These are phyloP conservation scores for Pseudoatta argentina DNA, from an alignment of 1,140 invertebrate genomes.

Conservation along the genomic window DNA sequence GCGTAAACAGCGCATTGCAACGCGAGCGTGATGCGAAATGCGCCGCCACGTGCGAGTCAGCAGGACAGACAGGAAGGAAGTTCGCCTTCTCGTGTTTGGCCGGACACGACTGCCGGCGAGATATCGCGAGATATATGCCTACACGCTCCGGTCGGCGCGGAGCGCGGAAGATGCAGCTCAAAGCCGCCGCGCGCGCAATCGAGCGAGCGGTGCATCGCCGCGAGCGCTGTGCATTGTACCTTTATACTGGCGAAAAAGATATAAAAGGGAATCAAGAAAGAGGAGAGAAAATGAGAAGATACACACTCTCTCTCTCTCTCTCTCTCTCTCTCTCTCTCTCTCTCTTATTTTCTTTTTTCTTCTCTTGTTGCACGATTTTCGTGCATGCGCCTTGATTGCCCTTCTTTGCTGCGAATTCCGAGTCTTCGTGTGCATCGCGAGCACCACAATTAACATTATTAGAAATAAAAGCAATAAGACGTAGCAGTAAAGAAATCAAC, in stretches of 20 bases:
- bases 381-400: not conserved
- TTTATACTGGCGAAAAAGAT: not conserved
- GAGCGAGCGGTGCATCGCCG: conserved; percentile 51
- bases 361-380: conserved; percentile 9
- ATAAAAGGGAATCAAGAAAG: not conserved
- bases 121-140: conserved; percentile 75
- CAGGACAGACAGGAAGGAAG: conserved; percentile 73
- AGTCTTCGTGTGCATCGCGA: conserved; percentile 5
- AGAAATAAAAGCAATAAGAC: too few relatives aligned
- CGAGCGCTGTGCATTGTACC: conserved; percentile 60
- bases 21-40: conserved; percentile 6
- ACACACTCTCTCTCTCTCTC: not conserved
- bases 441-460: not conserved
- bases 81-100: conserved; percentile 69
- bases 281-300: conserved; percentile 1
- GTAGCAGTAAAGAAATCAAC: too few relatives aligned
- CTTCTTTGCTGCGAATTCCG: not conserved
- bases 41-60: not conserved
- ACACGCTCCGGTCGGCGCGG: conserved; percentile 52
- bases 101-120: conserved; percentile 66
- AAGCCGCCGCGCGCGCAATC: conserved; percentile 57
- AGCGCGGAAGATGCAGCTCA: conserved; percentile 42
- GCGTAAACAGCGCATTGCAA: conserved; percentile 12
- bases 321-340: too few relatives aligned
- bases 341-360: not conserved